Evolutionary conservation across 2,113 vertebrate genomes (phyloP).

Genomic region (Acrocephalus arundinaceus): DNA sequence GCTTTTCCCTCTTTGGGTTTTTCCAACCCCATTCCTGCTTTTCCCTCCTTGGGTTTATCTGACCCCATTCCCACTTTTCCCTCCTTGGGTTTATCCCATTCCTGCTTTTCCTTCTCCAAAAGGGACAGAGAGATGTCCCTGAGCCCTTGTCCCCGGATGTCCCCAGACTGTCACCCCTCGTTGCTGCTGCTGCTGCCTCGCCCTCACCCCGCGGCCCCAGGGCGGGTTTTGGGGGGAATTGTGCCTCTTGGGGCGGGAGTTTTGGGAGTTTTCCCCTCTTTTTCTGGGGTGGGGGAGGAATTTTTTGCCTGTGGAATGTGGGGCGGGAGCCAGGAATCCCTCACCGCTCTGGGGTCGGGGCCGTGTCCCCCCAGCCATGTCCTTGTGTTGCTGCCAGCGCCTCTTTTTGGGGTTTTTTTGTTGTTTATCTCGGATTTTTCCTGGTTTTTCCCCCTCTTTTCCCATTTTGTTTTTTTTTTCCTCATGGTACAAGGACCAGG

Average conservation of each 20-base stretch:
- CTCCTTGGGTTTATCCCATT: too few relatives aligned
- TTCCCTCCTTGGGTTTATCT: too few relatives aligned
- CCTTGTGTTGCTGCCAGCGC: background rate
- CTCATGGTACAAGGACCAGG: background rate
- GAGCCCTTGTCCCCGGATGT: background rate
- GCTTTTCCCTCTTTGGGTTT: too few relatives aligned
- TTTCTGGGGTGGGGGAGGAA: too few relatives aligned
- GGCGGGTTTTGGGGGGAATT: background rate
- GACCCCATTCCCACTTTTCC: too few relatives aligned
- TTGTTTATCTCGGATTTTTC: background rate
- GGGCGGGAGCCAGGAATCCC: too few relatives aligned
- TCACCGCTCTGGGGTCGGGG: background rate
- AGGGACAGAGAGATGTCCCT: background rate
- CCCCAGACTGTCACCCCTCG: slow-evolving; percentile 83
- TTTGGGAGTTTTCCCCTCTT: background rate
- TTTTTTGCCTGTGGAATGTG: too few relatives aligned
- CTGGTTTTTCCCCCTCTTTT: background rate
- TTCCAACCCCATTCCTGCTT: too few relatives aligned
- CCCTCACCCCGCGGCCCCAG: background rate
- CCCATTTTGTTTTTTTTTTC: background rate
- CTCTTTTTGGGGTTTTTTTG: background rate
- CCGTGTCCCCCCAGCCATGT: background rate
- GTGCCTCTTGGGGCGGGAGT: background rate
- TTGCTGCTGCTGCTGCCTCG: background rate
- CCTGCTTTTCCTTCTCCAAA: too few relatives aligned